Conservation (phyloP, 2,797 vertebrate genomes). For the Sebastes trivittatus region DNA sequence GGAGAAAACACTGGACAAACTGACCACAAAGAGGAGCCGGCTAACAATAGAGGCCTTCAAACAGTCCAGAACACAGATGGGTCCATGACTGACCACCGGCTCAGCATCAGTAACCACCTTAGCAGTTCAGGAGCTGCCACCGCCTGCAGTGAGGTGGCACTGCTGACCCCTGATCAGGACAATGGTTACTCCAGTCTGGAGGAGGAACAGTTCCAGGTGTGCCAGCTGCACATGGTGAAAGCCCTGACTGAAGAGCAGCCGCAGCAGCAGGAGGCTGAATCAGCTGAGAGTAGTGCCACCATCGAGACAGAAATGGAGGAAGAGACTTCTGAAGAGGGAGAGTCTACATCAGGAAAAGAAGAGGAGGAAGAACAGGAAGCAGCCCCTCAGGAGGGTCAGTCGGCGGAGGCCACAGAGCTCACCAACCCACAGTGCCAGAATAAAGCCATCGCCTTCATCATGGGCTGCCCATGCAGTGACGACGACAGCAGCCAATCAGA, state of each 20-base stretch:
- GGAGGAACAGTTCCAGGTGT: conserved; percentile 81
- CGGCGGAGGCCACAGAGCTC: not conserved
- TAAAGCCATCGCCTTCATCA: conserved; percentile 93
- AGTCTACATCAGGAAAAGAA: not conserved
- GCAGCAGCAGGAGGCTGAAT: not conserved
- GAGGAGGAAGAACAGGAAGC: conserved; percentile 4
- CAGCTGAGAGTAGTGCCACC: not conserved
- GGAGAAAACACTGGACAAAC: conserved; percentile 72
- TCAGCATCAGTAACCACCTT: conserved; percentile 8
- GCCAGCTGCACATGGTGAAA: conserved; percentile 37
- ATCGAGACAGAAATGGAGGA: not conserved
- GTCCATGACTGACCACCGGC: conserved; percentile 23
- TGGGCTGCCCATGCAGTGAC: conserved; percentile 88
- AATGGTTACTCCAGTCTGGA: conserved; percentile 93
- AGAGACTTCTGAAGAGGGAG: conserved; percentile 1
- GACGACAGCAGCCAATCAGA: conserved; percentile 81
- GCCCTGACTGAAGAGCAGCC: not conserved
- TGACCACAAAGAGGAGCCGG: conserved; percentile 54
- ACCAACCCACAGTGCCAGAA: conserved; percentile 84
- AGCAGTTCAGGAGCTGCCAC: conserved; percentile 28
- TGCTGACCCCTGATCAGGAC: conserved; percentile 85
- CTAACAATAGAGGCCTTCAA: conserved; percentile 51
- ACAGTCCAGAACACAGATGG: conserved; percentile 45
- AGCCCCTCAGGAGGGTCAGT: not conserved
- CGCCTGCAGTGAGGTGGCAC: conserved; percentile 45